These are phyloP conservation scores for Fistularia commersonii DNA, from an alignment of 2,797 vertebrate species.

Conservation along the genomic window DNA sequence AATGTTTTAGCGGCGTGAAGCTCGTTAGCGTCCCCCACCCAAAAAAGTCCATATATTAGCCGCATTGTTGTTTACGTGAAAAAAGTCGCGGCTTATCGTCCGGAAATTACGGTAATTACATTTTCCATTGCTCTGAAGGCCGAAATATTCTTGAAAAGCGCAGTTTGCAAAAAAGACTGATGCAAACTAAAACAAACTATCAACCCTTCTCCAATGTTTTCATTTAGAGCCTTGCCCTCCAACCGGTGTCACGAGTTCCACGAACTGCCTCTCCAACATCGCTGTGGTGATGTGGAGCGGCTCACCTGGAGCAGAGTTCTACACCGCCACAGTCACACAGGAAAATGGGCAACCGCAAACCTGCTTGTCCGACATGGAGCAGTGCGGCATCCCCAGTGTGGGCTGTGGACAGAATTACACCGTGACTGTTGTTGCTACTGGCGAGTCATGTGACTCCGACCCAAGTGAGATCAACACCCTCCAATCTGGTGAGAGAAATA, in stretches of 20 bases:
- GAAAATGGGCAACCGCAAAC: constrained; percentile 38
- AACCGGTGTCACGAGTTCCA: constrained; percentile 44
- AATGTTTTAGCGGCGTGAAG: too few relatives aligned
- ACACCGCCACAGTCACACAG: constrained; percentile 56
- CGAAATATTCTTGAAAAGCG: too few relatives aligned
- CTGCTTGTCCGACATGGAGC: constrained; percentile 63
- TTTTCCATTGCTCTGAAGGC: too few relatives aligned
- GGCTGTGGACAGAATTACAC: constrained; percentile 72
- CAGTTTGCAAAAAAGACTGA: too few relatives aligned
- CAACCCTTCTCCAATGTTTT: neutral
- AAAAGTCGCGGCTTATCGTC: too few relatives aligned
- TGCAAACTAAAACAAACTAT: too few relatives aligned
- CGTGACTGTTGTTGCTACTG: constrained; percentile 66
- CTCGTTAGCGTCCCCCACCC: too few relatives aligned
- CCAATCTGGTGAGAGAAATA: constrained; percentile 63
- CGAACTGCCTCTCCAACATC: constrained; percentile 74
- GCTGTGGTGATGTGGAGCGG: constrained; percentile 68
- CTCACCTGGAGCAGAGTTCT: constrained; percentile 62
- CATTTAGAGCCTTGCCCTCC: constrained; percentile 74
- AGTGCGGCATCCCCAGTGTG: constrained; percentile 68
- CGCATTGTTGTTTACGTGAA: too few relatives aligned
- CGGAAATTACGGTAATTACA: too few relatives aligned
- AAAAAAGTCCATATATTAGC: too few relatives aligned
- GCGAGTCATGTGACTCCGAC: constrained; percentile 60
- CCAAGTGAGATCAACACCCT: constrained; percentile 50